Evolutionary conservation across 2,888 invertebrate species (phyloP).

Genomic region (Malacosoma neustria): DNA sequence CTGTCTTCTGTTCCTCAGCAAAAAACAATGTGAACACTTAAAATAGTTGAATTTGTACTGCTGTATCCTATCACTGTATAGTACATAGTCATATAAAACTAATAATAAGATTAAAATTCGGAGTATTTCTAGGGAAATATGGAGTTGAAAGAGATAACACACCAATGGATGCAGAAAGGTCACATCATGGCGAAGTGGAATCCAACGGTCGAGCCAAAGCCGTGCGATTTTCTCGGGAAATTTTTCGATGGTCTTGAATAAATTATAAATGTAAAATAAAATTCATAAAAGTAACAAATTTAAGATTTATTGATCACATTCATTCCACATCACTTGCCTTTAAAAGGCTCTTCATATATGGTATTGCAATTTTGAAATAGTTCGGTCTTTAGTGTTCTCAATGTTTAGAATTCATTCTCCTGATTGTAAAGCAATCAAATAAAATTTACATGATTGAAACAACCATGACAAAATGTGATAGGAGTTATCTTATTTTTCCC

Average conservation of each 20-base stretch:
- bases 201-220: constrained; percentile 85
- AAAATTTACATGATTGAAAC: too few relatives aligned
- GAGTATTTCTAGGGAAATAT: constrained; percentile 85
- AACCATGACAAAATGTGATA: too few relatives aligned
- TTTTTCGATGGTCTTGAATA: constrained; percentile 79
- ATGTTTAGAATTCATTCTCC: too few relatives aligned
- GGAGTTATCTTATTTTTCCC: too few relatives aligned
- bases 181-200: constrained; percentile 90
- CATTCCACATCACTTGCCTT: constrained; percentile 55
- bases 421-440: too few relatives aligned
- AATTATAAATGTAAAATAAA: constrained; percentile 15
- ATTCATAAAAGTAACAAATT: constrained; percentile 30
- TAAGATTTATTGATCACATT: constrained; percentile 51
- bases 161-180: constrained; percentile 90
- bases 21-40: too few relatives aligned
- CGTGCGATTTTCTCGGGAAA: constrained; percentile 90
- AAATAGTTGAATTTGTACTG: too few relatives aligned
- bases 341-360: constrained; percentile 27
- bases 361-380: constrained; percentile 7
- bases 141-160: constrained; percentile 89
- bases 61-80: too few relatives aligned
- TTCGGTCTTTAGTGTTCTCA: too few relatives aligned
- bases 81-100: too few relatives aligned
- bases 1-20: too few relatives aligned
- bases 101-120: too few relatives aligned